A percentile compares a stretch with the other conserved stretches of the same genome.
Conservation (phyloP, 2,888 invertebrate species). For the Lasioglossum malachurum region DNA sequence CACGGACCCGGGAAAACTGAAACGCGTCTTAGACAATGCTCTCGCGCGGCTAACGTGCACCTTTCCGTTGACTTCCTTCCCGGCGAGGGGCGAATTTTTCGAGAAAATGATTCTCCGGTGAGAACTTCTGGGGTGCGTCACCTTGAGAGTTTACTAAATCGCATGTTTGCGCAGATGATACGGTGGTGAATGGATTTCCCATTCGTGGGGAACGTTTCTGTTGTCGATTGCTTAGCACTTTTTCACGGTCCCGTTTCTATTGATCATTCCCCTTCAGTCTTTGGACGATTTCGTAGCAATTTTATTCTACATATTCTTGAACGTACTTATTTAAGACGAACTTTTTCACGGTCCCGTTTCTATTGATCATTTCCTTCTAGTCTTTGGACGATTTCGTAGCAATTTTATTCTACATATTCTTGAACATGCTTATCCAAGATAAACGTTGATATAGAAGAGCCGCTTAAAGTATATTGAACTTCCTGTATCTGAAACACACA, state of each 20-base stretch:
- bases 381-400: too few relatives aligned
- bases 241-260: neutral
- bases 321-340: too few relatives aligned
- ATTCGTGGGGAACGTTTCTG: neutral
- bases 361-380: too few relatives aligned
- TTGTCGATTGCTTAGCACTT: too few relatives aligned
- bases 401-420: too few relatives aligned
- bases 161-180: neutral
- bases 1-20: conserved; percentile 26
- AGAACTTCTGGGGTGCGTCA: neutral
- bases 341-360: too few relatives aligned
- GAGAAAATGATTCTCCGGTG: neutral
- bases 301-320: too few relatives aligned
- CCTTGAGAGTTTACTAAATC: neutral
- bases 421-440: too few relatives aligned
- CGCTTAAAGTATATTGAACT: neutral
- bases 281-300: too few relatives aligned
- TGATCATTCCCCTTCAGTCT: too few relatives aligned
- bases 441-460: too few relatives aligned
- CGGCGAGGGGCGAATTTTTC: neutral
- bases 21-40: conserved; percentile 22
- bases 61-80: conserved; percentile 5
- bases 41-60: neutral
- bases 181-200: neutral
- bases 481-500: neutral